Conservation (phyloP, 2,888 invertebrate genomes). For the Lasioglossum villosulum region DNA sequence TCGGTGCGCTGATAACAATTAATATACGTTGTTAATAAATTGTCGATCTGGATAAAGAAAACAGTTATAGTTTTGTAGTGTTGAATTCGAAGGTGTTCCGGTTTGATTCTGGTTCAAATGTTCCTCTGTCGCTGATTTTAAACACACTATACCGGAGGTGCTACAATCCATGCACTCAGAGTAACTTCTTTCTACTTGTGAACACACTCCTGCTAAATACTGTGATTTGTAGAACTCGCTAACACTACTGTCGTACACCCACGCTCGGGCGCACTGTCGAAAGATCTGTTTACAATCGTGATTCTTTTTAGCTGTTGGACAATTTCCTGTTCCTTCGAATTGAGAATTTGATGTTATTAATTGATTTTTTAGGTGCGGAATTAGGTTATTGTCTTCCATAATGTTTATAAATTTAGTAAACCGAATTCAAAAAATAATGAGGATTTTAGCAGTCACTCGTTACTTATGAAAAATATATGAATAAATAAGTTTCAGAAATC, state of each 20-base stretch:
- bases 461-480: too few species aligned
- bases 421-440: too few species aligned
- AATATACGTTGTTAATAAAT: too few species aligned
- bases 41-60: too few species aligned
- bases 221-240: constrained; percentile 57
- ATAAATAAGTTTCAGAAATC: too few species aligned
- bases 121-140: constrained; percentile 49
- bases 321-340: neutral
- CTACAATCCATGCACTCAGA: constrained; percentile 68
- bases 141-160: constrained; percentile 50
- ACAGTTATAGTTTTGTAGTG: neutral
- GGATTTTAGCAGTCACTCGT: too few species aligned
- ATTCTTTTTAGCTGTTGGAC: too few species aligned
- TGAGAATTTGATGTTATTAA: neutral
- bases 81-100: neutral
- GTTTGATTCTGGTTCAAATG: neutral
- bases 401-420: neutral
- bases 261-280: constrained; percentile 25
- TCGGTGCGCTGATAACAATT: too few species aligned
- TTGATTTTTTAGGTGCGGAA: too few species aligned
- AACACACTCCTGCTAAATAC: constrained; percentile 49
- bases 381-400: neutral
- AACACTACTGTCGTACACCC: constrained; percentile 49
- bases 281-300: neutral
- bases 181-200: constrained; percentile 53